A percentile compares a stretch with the other conserved stretches of the same genome.
Evolutionary conservation across 2,113 vertebrate species (phyloP).

Genomic region (Cyanoramphus novaezelandiae): DNA sequence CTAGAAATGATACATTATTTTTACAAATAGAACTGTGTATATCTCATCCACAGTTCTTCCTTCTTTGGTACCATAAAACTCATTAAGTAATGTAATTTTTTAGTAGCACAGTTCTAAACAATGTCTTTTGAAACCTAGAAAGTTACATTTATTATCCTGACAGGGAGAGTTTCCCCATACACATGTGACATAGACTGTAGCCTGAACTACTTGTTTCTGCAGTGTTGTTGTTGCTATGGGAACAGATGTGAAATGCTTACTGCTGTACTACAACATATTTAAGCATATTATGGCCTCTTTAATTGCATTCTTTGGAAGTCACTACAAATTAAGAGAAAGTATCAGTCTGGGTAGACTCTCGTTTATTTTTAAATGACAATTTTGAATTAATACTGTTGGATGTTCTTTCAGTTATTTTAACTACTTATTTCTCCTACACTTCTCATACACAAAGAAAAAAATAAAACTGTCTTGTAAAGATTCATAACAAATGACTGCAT

Average conservation of each 20-base stretch:
- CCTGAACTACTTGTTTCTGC: conserved; percentile 52
- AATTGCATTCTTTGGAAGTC: conserved; percentile 23
- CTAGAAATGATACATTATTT: neutral
- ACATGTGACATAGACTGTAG: neutral
- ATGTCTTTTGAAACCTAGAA: conserved; percentile 20
- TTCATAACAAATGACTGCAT: neutral
- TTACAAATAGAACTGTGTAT: neutral
- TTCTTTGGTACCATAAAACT: neutral
- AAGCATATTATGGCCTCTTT: neutral
- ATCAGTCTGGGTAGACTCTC: neutral
- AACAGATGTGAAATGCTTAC: conserved; percentile 38
- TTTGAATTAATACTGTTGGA: neutral
- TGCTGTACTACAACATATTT: conserved; percentile 16
- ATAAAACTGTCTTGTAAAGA: neutral
- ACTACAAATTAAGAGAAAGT: neutral
- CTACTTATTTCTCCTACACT: neutral
- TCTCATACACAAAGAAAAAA: neutral
- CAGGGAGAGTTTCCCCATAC: conserved; percentile 18
- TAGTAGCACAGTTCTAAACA: conserved; percentile 37
- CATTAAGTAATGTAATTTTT: conserved; percentile 7
- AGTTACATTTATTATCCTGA: conserved; percentile 24
- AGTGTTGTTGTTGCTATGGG: conserved; percentile 51
- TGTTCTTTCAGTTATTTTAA: neutral
- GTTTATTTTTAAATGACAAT: neutral
- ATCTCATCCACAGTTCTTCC: neutral